A percentile compares a stretch with the other conserved stretches of the same genome.
Evolutionary conservation across 1,140 invertebrate genomes (phyloP).

Genomic region (Macrosteles quadrilineatus): DNA sequence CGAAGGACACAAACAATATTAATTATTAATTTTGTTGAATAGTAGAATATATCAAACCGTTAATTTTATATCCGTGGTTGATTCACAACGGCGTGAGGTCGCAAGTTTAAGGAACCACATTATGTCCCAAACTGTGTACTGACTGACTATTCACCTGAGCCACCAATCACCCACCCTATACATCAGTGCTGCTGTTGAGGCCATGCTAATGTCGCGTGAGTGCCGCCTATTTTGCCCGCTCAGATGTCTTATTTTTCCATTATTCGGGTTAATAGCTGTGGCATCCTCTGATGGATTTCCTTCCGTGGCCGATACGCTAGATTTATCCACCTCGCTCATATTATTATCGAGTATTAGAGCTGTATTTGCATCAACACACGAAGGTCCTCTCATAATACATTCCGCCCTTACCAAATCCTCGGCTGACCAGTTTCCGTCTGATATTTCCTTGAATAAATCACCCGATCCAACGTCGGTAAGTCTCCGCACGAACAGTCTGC

Average conservation of each 20-base stretch:
- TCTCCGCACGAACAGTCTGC: neutral
- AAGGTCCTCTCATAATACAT: neutral
- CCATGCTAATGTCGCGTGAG: slow-evolving; percentile 15
- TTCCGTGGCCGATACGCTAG: neutral
- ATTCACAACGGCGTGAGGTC: too few relatives aligned
- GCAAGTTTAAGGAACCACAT: neutral
- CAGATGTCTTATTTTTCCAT: slow-evolving; percentile 25
- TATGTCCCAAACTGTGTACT: too few relatives aligned
- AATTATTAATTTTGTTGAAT: too few relatives aligned
- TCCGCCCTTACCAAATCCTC: slow-evolving; percentile 13
- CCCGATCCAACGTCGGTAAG: neutral
- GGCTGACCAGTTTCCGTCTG: slow-evolving; percentile 11
- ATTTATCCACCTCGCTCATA: slow-evolving; percentile 13
- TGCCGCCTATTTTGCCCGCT: neutral
- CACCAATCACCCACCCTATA: too few relatives aligned
- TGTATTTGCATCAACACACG: neutral
- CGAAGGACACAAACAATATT: too few relatives aligned
- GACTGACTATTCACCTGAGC: too few relatives aligned
- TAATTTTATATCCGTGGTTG: too few relatives aligned
- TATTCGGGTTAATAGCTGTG: slow-evolving; percentile 22
- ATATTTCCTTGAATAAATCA: slow-evolving; percentile 23
- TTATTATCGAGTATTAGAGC: slow-evolving; percentile 17
- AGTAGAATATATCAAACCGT: too few relatives aligned
- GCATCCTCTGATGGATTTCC: slow-evolving; percentile 13
- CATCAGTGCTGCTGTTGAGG: neutral